phyloP scores from a whole-genome alignment of 1,140 invertebrate species.

The Monochamus saltuarius region DNA sequence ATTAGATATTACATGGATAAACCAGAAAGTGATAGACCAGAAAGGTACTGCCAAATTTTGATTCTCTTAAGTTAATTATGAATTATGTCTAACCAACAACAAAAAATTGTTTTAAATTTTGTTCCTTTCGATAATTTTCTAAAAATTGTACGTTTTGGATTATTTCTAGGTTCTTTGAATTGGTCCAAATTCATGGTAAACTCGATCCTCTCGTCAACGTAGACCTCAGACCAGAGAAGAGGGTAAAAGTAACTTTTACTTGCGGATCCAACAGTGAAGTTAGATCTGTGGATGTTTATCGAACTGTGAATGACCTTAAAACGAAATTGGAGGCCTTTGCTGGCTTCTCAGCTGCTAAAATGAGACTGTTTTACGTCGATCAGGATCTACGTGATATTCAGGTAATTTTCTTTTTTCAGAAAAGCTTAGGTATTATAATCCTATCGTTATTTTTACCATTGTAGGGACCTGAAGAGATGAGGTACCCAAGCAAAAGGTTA shows the following conservation, averaged over 20 bases:
- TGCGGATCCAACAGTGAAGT: slow-evolving; percentile 75
- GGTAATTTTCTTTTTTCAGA: slow-evolving; percentile 36
- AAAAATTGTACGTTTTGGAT: not conserved
- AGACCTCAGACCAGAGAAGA: slow-evolving; percentile 80
- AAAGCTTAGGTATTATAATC: too few relatives aligned
- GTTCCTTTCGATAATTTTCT: too few relatives aligned
- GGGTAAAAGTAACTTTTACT: slow-evolving; percentile 80
- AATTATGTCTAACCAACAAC: too few relatives aligned
- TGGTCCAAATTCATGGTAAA: slow-evolving; percentile 80
- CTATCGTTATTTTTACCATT: slow-evolving; percentile 38
- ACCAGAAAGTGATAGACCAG: slow-evolving; percentile 74
- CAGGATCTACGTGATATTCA: slow-evolving; percentile 65
- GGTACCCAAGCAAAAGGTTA: slow-evolving; percentile 81
- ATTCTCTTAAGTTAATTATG: too few relatives aligned
- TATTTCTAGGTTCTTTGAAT: slow-evolving; percentile 71
- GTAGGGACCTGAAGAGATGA: slow-evolving; percentile 84
- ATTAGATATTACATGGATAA: slow-evolving; percentile 89
- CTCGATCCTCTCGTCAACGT: slow-evolving; percentile 84
- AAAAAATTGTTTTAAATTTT: too few relatives aligned
- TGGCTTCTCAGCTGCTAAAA: slow-evolving; percentile 76
- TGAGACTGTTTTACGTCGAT: slow-evolving; percentile 85
- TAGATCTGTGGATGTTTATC: slow-evolving; percentile 73
- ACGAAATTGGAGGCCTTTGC: slow-evolving; percentile 75
- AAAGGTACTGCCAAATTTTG: too few relatives aligned
- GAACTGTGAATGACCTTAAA: slow-evolving; percentile 78